phyloP scores from a whole-genome alignment of 2,113 vertebrate genomes.

The Prolemur simus region DNA sequence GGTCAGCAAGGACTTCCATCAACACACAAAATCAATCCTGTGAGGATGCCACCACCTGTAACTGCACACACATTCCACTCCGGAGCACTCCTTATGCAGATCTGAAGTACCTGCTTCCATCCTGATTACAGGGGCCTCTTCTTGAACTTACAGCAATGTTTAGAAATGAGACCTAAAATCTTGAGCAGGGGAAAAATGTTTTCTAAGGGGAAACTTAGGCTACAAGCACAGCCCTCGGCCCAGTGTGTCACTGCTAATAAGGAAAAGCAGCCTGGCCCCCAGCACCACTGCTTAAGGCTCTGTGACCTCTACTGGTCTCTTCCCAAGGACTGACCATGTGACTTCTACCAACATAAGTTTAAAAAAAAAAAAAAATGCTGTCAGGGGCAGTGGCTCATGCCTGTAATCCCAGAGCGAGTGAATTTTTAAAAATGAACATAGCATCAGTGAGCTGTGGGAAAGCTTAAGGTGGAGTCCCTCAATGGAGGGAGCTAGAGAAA shows the following conservation, averaged over 20 bases:
- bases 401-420: background rate
- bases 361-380: background rate
- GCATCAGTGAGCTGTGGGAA: background rate
- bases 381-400: too few relatives aligned
- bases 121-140: background rate
- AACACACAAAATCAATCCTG: background rate
- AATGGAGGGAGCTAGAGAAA: background rate
- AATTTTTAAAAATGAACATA: background rate
- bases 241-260: rapidly evolving
- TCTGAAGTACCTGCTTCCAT: background rate
- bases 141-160: background rate
- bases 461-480: background rate
- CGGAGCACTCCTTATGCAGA: background rate
- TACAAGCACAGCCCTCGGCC: background rate
- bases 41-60: background rate
- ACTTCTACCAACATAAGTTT: background rate
- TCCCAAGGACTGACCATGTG: background rate
- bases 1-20: constrained; percentile 57
- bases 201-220: background rate
- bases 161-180: background rate
- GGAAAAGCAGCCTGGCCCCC: background rate
- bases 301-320: background rate
- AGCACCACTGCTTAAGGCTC: background rate
- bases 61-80: background rate
- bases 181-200: background rate